These are phyloP conservation scores for Amphiprion clarkii DNA, from an alignment of 2,797 vertebrate species.

Conservation along the genomic window DNA sequence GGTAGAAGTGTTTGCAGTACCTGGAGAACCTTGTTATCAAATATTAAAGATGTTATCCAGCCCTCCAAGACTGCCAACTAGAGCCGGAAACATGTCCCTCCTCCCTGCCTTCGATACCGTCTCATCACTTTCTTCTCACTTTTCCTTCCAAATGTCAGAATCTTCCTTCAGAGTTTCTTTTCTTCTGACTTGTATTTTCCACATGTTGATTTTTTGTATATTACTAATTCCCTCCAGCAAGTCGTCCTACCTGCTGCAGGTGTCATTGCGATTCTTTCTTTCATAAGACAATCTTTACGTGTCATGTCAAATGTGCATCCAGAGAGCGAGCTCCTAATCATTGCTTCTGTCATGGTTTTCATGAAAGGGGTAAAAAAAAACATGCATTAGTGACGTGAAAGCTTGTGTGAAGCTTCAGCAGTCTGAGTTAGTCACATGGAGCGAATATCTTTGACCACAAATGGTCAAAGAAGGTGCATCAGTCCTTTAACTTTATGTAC, in stretches of 20 bases:
- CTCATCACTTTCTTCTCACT: slow-evolving; percentile 5
- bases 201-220: slow-evolving; percentile 9
- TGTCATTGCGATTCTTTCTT: neutral
- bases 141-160: slow-evolving; percentile 54
- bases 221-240: slow-evolving; percentile 20
- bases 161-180: slow-evolving; percentile 31
- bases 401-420: too few species aligned
- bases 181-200: slow-evolving; percentile 9
- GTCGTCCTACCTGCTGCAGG: neutral
- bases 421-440: too few species aligned
- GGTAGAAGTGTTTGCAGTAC: slow-evolving; percentile 78
- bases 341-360: neutral
- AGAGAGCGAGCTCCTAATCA: neutral
- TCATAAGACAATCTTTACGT: neutral
- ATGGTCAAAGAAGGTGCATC: too few species aligned
- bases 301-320: neutral
- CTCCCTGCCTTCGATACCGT: slow-evolving; percentile 28
- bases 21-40: slow-evolving; percentile 83
- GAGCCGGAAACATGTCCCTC: slow-evolving; percentile 54
- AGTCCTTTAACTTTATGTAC: too few species aligned
- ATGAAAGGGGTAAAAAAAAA: too few species aligned
- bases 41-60: slow-evolving; percentile 88
- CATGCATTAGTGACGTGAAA: too few species aligned
- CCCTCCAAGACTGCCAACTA: slow-evolving; percentile 74
- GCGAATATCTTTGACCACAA: too few species aligned